Conservation (phyloP, 2,797 vertebrate species). For the Enteromius anoplus region DNA sequence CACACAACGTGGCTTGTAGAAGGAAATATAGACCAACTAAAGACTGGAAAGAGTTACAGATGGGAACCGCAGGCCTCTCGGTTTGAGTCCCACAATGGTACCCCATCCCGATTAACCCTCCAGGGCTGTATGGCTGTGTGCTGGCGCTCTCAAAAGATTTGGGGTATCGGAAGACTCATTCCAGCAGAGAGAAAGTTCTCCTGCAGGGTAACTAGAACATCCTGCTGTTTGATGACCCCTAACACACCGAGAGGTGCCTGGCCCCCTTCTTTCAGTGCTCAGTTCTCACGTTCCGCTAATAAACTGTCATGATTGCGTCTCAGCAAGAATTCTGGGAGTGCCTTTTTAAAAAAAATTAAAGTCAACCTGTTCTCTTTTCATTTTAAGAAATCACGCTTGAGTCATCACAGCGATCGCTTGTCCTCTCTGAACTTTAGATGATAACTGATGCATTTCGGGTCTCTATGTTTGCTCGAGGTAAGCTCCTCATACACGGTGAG, state of each 20-base stretch:
- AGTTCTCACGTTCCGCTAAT: constrained; percentile 37
- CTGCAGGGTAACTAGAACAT: constrained; percentile 64
- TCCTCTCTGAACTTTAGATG: constrained; percentile 45
- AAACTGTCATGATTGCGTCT: constrained; percentile 20
- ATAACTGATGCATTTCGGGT: constrained; percentile 48
- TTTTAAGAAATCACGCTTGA: constrained; percentile 36
- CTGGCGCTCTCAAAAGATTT: constrained; percentile 55
- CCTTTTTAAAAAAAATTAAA: too few species aligned
- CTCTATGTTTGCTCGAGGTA: constrained; percentile 56
- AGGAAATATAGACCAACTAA: constrained; percentile 58
- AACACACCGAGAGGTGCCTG: constrained; percentile 61
- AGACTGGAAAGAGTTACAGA: constrained; percentile 63
- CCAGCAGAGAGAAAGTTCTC: constrained; percentile 54
- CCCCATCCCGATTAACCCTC: constrained; percentile 45
- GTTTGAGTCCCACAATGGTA: constrained; percentile 51
- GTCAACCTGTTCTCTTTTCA: constrained; percentile 22
- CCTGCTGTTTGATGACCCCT: constrained; percentile 65
- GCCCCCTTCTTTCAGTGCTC: constrained; percentile 49
- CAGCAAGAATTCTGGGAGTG: background rate
- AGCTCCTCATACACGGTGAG: constrained; percentile 50
- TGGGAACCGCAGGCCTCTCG: constrained; percentile 54
- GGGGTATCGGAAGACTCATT: constrained; percentile 48
- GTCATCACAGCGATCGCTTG: constrained; percentile 48
- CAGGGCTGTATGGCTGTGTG: constrained; percentile 28
- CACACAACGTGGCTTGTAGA: constrained; percentile 72